Evolutionary conservation across 2,797 vertebrate species (phyloP).

Genomic region (Sorex maritimensis): DNA sequence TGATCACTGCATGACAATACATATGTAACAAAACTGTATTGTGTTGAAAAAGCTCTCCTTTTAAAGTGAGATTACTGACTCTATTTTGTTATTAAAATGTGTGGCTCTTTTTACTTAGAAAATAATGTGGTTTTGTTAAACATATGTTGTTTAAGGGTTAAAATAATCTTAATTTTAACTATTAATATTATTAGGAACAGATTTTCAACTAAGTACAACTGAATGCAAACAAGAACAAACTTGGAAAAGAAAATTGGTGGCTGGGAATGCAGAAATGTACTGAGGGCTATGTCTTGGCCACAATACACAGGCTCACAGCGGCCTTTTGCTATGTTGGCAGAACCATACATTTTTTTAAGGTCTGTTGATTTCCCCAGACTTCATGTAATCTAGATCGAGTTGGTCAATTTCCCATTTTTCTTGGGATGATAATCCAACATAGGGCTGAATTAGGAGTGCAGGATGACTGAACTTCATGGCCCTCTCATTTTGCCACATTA

Average conservation of each 20-base stretch:
- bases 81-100: constrained; percentile 73
- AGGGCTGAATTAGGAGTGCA: neutral
- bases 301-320: neutral
- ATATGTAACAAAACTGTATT: constrained; percentile 71
- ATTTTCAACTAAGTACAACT: constrained; percentile 60
- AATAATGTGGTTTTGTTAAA: constrained; percentile 78
- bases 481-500: neutral
- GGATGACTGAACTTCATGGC: neutral
- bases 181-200: constrained; percentile 83
- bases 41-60: constrained; percentile 66
- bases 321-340: constrained; percentile 72
- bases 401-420: constrained; percentile 64
- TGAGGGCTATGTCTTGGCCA: constrained; percentile 58
- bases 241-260: constrained; percentile 69
- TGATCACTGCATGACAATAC: constrained; percentile 76
- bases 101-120: constrained; percentile 73
- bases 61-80: constrained; percentile 66
- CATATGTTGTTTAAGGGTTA: constrained; percentile 78
- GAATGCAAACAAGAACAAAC: constrained; percentile 67
- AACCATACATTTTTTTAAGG: constrained; percentile 76
- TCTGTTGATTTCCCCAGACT: constrained; percentile 83
- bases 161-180: constrained; percentile 86
- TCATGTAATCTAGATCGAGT: constrained; percentile 74
- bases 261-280: constrained; percentile 27
- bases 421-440: constrained; percentile 28